Base-by-base conservation (phyloP, 2,888 invertebrate genomes). In the Nephrotoma appendiculata region DNA sequence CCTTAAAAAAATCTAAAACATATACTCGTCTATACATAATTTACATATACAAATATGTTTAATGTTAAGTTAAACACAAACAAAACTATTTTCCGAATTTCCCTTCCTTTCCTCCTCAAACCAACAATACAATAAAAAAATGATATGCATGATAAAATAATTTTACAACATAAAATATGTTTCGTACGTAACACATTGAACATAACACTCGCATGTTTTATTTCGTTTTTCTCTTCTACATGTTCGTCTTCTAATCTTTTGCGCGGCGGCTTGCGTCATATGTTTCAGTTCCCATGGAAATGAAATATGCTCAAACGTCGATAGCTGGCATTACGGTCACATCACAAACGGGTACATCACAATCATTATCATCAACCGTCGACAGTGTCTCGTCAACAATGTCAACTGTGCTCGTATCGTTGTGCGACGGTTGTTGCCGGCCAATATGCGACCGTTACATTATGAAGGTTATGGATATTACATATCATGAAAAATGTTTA, bases 401-500 rank as follows among this genome's bases (percentile, higher is more conserved):
- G 86, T 87, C 87, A 87, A 86, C 87, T 84, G 87, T 87, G 87
- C 87, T 88, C 87, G 87, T 87, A 87, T 86, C 87, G 87, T 88
- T 89, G 89, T 96, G 96, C 90, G 94, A 94, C 88, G 94, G 94
- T 89, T 96, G 96, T 91, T 93, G 94, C 88, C 93, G 94, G 88
- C 94, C 94, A 89, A 96, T 96, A 90, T 93, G 93, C 90, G 96
- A 96, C 92, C 93, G 95, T 88, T 96, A 95, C 91, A 94, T 96
- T 89, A 93, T 96, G 92, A 93, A 95, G 89, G 95, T 96, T 88
- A 93, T 94, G 90, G 95, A 96, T 90, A 92, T 93, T 87, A 94
- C 94, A 88, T 96, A 95, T 92, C 96, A 96, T 92, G 95, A 95
- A 90, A 93, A 93, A 87, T 96, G 96, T 91, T 93, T 96, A 88